phyloP scores from a whole-genome alignment of 1,140 invertebrate genomes.

The Ceratina australensis region DNA sequence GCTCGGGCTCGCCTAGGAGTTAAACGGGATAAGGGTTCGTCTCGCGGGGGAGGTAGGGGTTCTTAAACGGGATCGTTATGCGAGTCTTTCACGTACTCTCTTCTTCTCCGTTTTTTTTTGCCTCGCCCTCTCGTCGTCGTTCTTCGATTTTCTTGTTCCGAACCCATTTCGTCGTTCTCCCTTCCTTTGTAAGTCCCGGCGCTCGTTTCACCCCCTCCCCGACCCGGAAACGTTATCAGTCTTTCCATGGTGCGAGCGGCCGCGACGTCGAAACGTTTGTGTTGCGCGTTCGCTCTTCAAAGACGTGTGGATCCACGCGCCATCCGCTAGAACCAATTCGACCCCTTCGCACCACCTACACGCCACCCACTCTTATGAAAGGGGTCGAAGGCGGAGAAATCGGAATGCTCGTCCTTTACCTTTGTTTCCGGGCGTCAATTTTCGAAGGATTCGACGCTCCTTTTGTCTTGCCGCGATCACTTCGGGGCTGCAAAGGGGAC shows the following conservation, averaged over 20 bases:
- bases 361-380: not conserved
- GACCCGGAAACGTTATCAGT: constrained; percentile 18
- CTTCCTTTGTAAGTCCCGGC: not conserved
- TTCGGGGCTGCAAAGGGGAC: not conserved
- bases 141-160: constrained; percentile 53
- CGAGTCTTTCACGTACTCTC: constrained; percentile 70
- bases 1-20: constrained; percentile 47
- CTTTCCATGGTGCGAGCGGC: constrained; percentile 7
- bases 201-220: not conserved
- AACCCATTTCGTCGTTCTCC: constrained; percentile 38
- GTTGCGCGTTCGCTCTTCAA: not conserved
- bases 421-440: constrained; percentile 4
- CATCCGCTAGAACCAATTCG: constrained; percentile 33
- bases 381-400: not conserved
- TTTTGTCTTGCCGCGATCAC: not conserved
- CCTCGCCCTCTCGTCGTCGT: constrained; percentile 27
- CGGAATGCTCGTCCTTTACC: not conserved
- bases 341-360: not conserved
- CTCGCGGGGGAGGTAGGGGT: constrained; percentile 52
- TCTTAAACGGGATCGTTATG: constrained; percentile 79
- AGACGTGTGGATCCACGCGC: constrained; percentile 36
- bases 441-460: constrained; percentile 2
- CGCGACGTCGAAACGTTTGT: not conserved
- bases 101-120: constrained; percentile 40
- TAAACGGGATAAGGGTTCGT: constrained; percentile 14